Evolutionary conservation across 92 coral and sea anemone species (phyloP).

Genomic region (Phenganax stokvisi): DNA sequence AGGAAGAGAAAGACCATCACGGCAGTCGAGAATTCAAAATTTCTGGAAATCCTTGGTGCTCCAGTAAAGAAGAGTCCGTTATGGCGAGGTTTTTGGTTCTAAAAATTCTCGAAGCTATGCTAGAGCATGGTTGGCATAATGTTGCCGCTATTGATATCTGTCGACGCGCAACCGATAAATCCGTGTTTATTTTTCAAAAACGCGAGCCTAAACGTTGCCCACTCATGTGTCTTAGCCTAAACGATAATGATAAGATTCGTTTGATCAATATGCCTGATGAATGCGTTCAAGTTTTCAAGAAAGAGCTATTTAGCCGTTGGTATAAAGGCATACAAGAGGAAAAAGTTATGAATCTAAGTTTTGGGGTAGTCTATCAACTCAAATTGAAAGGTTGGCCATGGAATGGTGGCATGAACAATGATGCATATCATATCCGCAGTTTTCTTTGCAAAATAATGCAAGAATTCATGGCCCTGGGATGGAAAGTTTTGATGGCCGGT

Average conservation of each 20-base stretch:
- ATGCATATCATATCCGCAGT: constrained; percentile 46
- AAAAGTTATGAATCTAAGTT: constrained; percentile 28
- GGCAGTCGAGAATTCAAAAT: constrained; percentile 68
- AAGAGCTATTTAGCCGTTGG: constrained; percentile 46
- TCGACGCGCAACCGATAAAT: constrained; percentile 48
- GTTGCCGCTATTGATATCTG: constrained; percentile 51
- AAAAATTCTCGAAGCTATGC: constrained; percentile 63
- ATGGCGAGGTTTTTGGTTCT: constrained; percentile 56
- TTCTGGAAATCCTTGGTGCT: constrained; percentile 71
- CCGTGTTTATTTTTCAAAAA: constrained; percentile 52
- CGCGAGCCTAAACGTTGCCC: constrained; percentile 51
- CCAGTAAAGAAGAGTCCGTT: constrained; percentile 55
- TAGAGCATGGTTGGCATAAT: constrained; percentile 61
- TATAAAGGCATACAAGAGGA: constrained; percentile 48
- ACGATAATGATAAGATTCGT: constrained; percentile 54
- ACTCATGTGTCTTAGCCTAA: constrained; percentile 58
- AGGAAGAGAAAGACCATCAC: constrained; percentile 41
- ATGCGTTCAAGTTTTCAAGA: constrained; percentile 42
- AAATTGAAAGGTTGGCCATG: constrained; percentile 54
- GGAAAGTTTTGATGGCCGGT: constrained; percentile 37
- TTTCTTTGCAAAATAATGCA: constrained; percentile 46
- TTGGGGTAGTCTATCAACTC: constrained; percentile 41
- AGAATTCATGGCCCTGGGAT: constrained; percentile 40
- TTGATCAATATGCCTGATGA: constrained; percentile 52
- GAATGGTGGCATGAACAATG: constrained; percentile 34